Conservation (phyloP, 1,140 invertebrate genomes). For the Odontomachus brunneus region DNA sequence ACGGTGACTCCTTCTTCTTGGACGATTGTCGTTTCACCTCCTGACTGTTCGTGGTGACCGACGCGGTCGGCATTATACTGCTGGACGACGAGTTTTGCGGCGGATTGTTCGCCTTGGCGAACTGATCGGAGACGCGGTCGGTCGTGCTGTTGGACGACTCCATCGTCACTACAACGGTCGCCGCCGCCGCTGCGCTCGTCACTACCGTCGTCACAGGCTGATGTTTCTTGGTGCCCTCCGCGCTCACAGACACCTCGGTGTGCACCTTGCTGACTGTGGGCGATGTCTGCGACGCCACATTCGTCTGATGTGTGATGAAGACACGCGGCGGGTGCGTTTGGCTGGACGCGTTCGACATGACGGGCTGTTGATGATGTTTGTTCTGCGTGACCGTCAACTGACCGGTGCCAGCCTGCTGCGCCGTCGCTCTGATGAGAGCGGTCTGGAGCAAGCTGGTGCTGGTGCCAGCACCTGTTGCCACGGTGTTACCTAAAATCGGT, state of each 20-base stretch:
- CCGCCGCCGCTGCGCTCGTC: conserved; percentile 76
- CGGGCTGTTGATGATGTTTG: conserved; percentile 51
- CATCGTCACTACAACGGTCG: conserved; percentile 75
- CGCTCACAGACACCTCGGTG: conserved; percentile 89
- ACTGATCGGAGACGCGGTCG: conserved; percentile 66
- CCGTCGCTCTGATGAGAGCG: conserved; percentile 89
- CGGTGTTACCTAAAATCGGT: conserved; percentile 81
- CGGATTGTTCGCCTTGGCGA: conserved; percentile 61
- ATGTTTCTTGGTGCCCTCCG: conserved; percentile 84
- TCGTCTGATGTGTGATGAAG: conserved; percentile 84
- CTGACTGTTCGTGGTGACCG: conserved; percentile 70
- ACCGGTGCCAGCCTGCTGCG: conserved; percentile 89
- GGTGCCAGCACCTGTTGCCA: conserved; percentile 82
- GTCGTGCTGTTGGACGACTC: conserved; percentile 80
- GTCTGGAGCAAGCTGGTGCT: conserved; percentile 89
- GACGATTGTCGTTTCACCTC: conserved; percentile 73
- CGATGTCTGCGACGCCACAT: conserved; percentile 83
- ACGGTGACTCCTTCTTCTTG: conserved; percentile 69
- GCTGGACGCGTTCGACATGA: conserved; percentile 81
- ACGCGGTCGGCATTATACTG: conserved; percentile 79
- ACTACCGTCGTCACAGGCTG: conserved; percentile 87
- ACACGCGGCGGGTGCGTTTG: conserved; percentile 84
- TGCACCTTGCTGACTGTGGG: conserved; percentile 88
- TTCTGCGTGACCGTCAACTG: conserved; percentile 86
- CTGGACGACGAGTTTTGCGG: conserved; percentile 81